Conservation (phyloP, 2,113 vertebrate species). For the Aldabrachelys gigantea region DNA sequence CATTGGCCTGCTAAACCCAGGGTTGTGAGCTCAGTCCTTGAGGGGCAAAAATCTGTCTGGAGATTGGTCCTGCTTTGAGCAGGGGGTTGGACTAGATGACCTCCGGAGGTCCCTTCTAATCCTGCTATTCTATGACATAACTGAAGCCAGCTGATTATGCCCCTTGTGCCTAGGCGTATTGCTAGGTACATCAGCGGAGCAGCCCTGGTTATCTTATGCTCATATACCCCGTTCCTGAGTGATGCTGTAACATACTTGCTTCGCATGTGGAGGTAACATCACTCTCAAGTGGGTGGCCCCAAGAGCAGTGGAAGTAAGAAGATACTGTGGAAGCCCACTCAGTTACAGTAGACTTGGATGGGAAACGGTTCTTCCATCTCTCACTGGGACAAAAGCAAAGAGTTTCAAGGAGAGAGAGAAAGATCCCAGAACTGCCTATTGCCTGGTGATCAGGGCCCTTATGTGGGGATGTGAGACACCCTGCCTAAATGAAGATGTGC, state of each 20-base stretch:
- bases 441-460: not conserved
- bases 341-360: not conserved
- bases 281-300: not conserved
- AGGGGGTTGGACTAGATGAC: no score
- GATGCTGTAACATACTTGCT: not conserved
- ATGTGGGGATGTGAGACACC: not conserved
- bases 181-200: not conserved
- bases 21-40: no score
- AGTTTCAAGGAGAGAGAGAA: not conserved
- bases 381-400: not conserved
- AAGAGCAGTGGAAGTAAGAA: not conserved
- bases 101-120: no score
- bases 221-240: not conserved
- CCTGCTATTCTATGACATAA: no score
- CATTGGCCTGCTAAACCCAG: no score
- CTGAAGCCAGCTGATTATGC: not conserved
- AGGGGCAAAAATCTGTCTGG: no score
- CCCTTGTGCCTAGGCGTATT: not conserved
- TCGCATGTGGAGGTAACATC: not conserved
- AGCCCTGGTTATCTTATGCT: not conserved
- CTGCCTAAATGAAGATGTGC: not conserved
- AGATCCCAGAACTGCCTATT: not conserved
- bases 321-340: not conserved
- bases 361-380: not conserved
- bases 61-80: no score